These are phyloP conservation scores for Acromyrmex echinatior DNA, from an alignment of 1,140 invertebrate species.

Conservation along the genomic window DNA sequence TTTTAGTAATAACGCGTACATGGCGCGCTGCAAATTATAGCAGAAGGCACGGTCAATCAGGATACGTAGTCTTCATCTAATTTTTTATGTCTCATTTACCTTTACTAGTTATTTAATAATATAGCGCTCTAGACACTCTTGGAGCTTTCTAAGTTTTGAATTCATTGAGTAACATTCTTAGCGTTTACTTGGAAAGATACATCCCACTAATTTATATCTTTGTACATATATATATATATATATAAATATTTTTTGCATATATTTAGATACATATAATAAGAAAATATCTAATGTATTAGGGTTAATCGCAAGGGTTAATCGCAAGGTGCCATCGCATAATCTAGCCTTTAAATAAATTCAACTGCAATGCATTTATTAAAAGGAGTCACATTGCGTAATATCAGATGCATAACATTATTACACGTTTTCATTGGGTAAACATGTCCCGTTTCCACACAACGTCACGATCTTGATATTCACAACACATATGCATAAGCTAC, in stretches of 20 bases:
- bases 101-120: conserved; percentile 23
- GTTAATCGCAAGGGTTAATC: background rate
- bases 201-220: background rate
- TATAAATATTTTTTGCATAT: no score
- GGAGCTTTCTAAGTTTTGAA: conserved; percentile 25
- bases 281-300: background rate
- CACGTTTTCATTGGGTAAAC: conserved; percentile 23
- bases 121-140: background rate
- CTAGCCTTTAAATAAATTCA: conserved; percentile 31
- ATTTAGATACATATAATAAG: background rate
- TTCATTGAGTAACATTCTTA: conserved; percentile 16
- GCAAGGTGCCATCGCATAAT: conserved; percentile 1
- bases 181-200: background rate
- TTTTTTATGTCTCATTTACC: conserved; percentile 55
- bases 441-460: conserved; percentile 21
- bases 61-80: conserved; percentile 18
- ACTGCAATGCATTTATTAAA: background rate
- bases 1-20: conserved; percentile 49
- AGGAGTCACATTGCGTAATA: conserved; percentile 11
- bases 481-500: conserved; percentile 32
- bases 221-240: background rate
- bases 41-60: conserved; percentile 31
- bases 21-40: conserved; percentile 25
- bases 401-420: conserved; percentile 12
- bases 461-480: conserved; percentile 53